These are phyloP conservation scores for Euborellia annulipes DNA, from an alignment of 1,140 invertebrate genomes.

Conservation along the genomic window DNA sequence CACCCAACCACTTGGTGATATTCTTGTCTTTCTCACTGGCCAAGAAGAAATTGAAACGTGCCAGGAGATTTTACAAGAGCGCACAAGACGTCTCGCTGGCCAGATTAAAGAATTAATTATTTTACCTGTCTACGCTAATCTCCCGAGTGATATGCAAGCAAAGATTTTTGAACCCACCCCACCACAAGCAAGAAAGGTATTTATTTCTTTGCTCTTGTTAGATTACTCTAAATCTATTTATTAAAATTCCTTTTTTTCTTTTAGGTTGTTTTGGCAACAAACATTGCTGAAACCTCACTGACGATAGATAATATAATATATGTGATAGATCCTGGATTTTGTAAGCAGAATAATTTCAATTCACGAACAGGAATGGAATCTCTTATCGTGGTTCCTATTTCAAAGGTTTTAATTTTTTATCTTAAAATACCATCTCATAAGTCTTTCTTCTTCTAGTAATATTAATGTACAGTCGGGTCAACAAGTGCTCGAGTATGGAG, in stretches of 20 bases:
- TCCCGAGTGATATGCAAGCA: conserved; percentile 96
- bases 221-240: conserved; percentile 2
- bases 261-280: conserved; percentile 86
- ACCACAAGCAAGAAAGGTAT: conserved; percentile 75
- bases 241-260: conserved; percentile 6
- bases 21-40: conserved; percentile 90
- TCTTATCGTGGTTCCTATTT: conserved; percentile 93
- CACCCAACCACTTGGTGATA: conserved; percentile 86
- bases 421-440: background rate
- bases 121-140: conserved; percentile 93
- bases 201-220: too few relatives aligned
- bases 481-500: too few relatives aligned
- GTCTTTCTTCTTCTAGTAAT: too few relatives aligned
- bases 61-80: conserved; percentile 81
- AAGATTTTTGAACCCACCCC: conserved; percentile 97
- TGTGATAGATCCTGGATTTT: conserved; percentile 98
- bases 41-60: conserved; percentile 91
- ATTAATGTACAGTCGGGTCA: too few relatives aligned
- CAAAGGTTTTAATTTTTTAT: conserved; percentile 42
- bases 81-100: conserved; percentile 74
- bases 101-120: conserved; percentile 89
- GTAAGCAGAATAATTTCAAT: conserved; percentile 99
- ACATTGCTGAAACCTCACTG: conserved; percentile 97
- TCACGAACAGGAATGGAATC: conserved; percentile 97
- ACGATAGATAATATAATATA: conserved; percentile 99